These are phyloP conservation scores for Aplidium turbinatum DNA, from an alignment of 23 tunicate genomes.

Conservation along the genomic window DNA sequence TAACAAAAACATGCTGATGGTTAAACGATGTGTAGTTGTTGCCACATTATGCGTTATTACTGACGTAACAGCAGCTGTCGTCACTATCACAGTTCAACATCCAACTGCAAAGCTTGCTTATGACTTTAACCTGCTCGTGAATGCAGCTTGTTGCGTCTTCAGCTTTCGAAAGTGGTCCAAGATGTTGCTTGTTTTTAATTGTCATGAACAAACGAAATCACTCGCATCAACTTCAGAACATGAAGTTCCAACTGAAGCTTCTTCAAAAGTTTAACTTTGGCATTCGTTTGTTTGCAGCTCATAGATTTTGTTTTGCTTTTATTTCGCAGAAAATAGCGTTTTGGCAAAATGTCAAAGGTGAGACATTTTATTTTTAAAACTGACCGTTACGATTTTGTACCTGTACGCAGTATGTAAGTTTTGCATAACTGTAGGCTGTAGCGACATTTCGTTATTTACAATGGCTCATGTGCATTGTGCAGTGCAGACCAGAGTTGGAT, in stretches of 20 bases:
- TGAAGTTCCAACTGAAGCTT: background rate
- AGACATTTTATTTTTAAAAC: too few species aligned
- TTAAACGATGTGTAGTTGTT: constrained; percentile 36
- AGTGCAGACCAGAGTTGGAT: too few species aligned
- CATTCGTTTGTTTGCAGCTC: background rate
- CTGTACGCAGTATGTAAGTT: too few species aligned
- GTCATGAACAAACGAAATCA: background rate
- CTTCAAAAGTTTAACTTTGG: background rate
- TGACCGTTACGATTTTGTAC: too few species aligned
- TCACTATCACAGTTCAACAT: constrained; percentile 42
- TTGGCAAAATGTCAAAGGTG: too few species aligned
- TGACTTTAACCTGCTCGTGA: constrained; percentile 54
- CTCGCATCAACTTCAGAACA: background rate
- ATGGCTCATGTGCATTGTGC: too few species aligned
- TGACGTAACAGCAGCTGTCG: constrained; percentile 50
- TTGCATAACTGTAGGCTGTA: too few species aligned
- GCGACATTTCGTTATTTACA: too few species aligned
- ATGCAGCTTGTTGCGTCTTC: constrained; percentile 43
- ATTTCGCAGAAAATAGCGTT: too few species aligned
- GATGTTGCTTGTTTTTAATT: constrained; percentile 29
- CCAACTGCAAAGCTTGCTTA: constrained; percentile 44
- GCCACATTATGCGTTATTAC: constrained; percentile 37
- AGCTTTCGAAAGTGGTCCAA: constrained; percentile 48
- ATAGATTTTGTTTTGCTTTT: too few species aligned
- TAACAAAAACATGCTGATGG: constrained; percentile 28